Base-by-base conservation (phyloP, 2,797 vertebrate species). In the Selene dorsalis region DNA sequence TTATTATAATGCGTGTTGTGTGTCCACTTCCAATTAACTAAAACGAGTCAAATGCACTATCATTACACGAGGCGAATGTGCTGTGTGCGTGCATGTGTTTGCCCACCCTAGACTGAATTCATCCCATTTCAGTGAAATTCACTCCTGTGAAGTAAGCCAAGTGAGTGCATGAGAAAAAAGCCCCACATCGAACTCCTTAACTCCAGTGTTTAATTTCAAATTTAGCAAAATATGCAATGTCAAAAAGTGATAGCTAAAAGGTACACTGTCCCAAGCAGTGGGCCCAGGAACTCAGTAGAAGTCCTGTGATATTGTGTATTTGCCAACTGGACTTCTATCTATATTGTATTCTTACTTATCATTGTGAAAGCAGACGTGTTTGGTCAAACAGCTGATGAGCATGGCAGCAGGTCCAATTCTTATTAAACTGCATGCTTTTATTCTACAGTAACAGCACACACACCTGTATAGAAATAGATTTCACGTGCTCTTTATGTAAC, bases 101-200 rank as follows among this genome's bases (percentile, higher is more conserved):
- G n/a, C 47, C 0, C 20, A 50, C 11, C n/a, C n/a, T 10, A 22
- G 20, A 14, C n/a, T 55, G 52, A 8, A 60, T 74, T 45, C 47
- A 30, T 66, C 28, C 48, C 20, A 69, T 20, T 61, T 78, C 28
- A 24, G 22, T 45, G 53, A 80, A 81, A 79, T 57, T 41, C 24
- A 38, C 32, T 38, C 30, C 66, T 1, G 24, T 75, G 82, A 56
- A 75, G 69, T 55, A 52, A 75, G 17, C 55, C 43, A 6, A 35
- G 32, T 35, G 8, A 43, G 60, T 3, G 52, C 52, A 50, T 69
- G 47, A 78, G 71, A 78, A 69, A 79, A 79, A 75, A 52, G 32
- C 32, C 32, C 30, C 30, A 30, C 3, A 30, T 30, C 30, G 5
- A 30, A 35, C 32, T 32, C 62, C 56, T 17, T 26, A 39, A 65